These are phyloP conservation scores for Pseudobourletiella spinata DNA, from an alignment of 1,140 invertebrate species.

Conservation along the genomic window DNA sequence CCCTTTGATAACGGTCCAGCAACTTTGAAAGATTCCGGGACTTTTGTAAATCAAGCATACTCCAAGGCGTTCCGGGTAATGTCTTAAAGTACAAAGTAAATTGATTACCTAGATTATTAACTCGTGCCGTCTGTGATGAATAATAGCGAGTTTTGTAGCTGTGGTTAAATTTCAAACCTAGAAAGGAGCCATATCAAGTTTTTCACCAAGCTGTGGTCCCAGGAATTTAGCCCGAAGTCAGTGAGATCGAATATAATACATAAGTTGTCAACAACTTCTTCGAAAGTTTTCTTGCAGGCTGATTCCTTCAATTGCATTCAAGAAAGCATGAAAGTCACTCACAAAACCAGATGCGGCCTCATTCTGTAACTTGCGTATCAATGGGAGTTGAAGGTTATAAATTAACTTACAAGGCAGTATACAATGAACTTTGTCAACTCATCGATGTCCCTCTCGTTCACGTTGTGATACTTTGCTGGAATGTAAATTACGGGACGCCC, in stretches of 20 bases:
- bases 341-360: too few relatives aligned
- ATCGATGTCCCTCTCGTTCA: constrained; percentile 58
- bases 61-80: constrained; percentile 66
- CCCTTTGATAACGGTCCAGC: constrained; percentile 61
- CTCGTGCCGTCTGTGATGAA: too few relatives aligned
- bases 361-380: too few relatives aligned
- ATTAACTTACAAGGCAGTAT: constrained; percentile 58
- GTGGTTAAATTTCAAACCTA: too few relatives aligned
- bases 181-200: constrained; percentile 65
- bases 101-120: neutral
- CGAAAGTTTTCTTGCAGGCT: constrained; percentile 63
- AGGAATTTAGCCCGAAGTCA: constrained; percentile 59
- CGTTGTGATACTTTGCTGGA: constrained; percentile 63
- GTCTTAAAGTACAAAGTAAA: too few relatives aligned
- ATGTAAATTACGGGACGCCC: constrained; percentile 63
- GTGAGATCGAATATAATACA: constrained; percentile 67
- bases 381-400: too few relatives aligned
- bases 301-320: constrained; percentile 50
- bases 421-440: constrained; percentile 67
- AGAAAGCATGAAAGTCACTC: neutral
- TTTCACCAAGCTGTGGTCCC: constrained; percentile 67
- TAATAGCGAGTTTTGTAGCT: too few relatives aligned
- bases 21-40: constrained; percentile 58
- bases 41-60: constrained; percentile 62
- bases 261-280: constrained; percentile 65